phyloP scores from a whole-genome alignment of 2,888 invertebrate species.

The Caenorhabditis sp. region DNA sequence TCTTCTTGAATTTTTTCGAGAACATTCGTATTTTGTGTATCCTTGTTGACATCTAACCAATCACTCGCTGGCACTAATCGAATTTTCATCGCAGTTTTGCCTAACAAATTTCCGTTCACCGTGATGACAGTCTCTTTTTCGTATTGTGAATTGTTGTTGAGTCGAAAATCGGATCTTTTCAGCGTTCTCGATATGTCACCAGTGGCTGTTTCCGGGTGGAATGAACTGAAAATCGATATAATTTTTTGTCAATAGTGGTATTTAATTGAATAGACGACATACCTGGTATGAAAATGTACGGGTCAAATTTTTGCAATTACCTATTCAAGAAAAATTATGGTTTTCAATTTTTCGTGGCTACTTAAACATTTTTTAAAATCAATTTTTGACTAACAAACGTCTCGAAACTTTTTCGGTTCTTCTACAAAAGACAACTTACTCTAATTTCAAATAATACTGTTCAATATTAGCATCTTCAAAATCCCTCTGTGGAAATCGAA shows the following conservation, averaged over 20 bases:
- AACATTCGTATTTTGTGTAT: not conserved
- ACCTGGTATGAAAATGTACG: no score
- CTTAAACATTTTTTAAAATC: no score
- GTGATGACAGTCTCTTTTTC: conserved; percentile 41
- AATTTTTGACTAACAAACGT: no score
- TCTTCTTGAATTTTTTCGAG: not conserved
- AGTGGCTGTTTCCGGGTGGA: conserved; percentile 34
- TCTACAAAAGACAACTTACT: conserved; percentile 29
- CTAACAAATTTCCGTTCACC: conserved; percentile 50
- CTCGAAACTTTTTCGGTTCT: no score
- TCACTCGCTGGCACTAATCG: conserved; percentile 31
- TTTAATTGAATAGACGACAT: no score
- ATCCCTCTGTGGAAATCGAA: conserved; percentile 22
- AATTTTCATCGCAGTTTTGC: conserved; percentile 55
- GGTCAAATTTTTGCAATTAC: no score
- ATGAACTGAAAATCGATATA: conserved; percentile 19
- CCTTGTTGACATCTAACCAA: conserved; percentile 7
- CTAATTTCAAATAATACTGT: conserved; percentile 19
- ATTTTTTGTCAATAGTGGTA: no score
- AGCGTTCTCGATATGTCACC: conserved; percentile 5
- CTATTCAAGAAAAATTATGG: no score
- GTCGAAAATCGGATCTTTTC: conserved; percentile 10
- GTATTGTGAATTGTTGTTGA: conserved; percentile 11
- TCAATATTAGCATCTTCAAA: conserved; percentile 25
- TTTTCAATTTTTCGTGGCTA: no score